phyloP scores from a whole-genome alignment of 2,888 invertebrate species.

The Drosophila anceps region DNA sequence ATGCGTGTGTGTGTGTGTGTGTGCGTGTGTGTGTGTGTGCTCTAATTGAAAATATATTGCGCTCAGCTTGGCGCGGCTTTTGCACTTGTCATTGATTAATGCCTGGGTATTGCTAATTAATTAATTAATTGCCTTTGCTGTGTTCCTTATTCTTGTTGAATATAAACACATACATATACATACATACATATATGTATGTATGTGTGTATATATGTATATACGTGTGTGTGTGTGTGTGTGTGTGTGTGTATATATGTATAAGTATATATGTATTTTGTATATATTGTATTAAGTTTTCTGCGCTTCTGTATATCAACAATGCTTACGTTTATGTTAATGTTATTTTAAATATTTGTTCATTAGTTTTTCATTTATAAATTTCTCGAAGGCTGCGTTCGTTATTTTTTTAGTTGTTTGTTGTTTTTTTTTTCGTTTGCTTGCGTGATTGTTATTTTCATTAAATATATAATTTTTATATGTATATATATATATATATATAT shows the following conservation, averaged over 20 bases:
- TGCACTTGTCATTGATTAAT: slow-evolving; percentile 70
- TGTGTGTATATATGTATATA: slow-evolving; percentile 25
- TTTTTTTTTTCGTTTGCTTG: slow-evolving; percentile 11
- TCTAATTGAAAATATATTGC: slow-evolving; percentile 48
- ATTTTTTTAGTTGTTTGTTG: neutral
- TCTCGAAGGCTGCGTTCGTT: slow-evolving; percentile 63
- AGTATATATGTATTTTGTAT: slow-evolving; percentile 29
- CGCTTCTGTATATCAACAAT: slow-evolving; percentile 55
- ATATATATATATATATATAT: no score
- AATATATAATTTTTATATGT: slow-evolving; percentile 15
- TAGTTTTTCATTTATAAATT: slow-evolving; percentile 42
- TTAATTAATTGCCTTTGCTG: slow-evolving; percentile 48
- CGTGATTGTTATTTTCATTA: slow-evolving; percentile 28
- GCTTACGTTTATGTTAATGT: slow-evolving; percentile 40
- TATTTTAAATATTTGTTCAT: slow-evolving; percentile 15
- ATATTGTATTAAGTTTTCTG: slow-evolving; percentile 32
- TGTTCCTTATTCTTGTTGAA: slow-evolving; percentile 17
- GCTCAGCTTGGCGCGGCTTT: slow-evolving; percentile 56
- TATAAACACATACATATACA: slow-evolving; percentile 13
- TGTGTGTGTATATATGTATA: slow-evolving; percentile 19
- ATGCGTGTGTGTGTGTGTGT: slow-evolving; percentile 5
- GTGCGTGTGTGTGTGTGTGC: slow-evolving; percentile 1
- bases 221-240: no score
- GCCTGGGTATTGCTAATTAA: slow-evolving; percentile 41
- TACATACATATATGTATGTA: slow-evolving; percentile 24